phyloP scores from a whole-genome alignment of 2,888 invertebrate species.

The Andrena haemorrhoa region DNA sequence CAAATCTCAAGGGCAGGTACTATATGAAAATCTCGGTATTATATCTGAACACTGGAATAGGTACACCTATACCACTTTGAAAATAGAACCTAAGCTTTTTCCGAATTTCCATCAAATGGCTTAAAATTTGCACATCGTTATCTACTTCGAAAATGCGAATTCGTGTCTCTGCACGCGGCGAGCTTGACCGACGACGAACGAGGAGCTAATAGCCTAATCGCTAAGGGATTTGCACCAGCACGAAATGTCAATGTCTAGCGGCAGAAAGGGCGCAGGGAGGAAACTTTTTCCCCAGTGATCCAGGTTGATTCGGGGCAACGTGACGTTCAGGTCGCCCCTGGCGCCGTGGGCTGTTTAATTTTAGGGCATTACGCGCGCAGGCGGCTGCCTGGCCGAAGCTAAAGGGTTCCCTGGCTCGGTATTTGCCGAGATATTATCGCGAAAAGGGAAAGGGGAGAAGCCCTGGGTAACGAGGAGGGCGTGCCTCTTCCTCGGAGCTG shows the following conservation, averaged over 20 bases:
- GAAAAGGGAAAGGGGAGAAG: constrained; percentile 52
- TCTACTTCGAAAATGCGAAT: background rate
- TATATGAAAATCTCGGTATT: no score
- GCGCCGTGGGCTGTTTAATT: constrained; percentile 78
- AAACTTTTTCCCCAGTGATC: constrained; percentile 7
- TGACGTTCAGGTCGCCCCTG: constrained; percentile 66
- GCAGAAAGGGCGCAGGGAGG: background rate
- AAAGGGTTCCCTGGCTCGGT: constrained; percentile 74
- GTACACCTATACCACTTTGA: no score
- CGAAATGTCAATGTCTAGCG: constrained; percentile 30
- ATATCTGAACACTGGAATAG: no score
- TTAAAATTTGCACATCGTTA: constrained; percentile 11
- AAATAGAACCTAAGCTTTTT: no score
- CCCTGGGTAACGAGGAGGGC: constrained; percentile 74
- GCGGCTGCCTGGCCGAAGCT: constrained; percentile 71
- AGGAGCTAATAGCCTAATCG: constrained; percentile 21
- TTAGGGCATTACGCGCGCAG: constrained; percentile 78
- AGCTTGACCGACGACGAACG: constrained; percentile 31
- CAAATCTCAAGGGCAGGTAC: no score
- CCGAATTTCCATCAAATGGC: constrained; percentile 16
- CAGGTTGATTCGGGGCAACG: constrained; percentile 28
- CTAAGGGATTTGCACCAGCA: background rate
- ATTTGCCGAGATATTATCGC: constrained; percentile 79
- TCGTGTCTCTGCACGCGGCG: background rate
- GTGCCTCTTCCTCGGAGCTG: constrained; percentile 67